A percentile compares a stretch with the other conserved stretches of the same genome.
phyloP scores from a whole-genome alignment of 2,888 invertebrate species.

The Malacosoma neustria region DNA sequence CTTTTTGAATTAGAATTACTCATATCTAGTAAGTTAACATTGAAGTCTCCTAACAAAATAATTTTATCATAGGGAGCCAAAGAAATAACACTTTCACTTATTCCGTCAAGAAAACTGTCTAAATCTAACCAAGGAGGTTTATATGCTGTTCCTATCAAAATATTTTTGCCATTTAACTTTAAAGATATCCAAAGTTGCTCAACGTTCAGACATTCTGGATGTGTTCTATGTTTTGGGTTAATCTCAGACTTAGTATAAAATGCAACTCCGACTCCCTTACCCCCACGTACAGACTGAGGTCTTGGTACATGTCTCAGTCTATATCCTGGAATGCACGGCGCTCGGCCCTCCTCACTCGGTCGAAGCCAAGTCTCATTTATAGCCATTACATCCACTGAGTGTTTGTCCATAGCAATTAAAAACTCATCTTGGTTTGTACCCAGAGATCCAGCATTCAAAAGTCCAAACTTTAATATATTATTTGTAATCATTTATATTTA shows the following conservation, averaged over 20 bases:
- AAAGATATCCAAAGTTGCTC: not conserved
- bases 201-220: not conserved
- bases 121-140: not conserved
- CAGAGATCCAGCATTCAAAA: conserved; percentile 16
- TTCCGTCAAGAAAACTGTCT: not conserved
- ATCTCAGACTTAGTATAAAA: too few species aligned
- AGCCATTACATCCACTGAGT: conserved; percentile 13
- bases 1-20: too few species aligned
- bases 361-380: conserved; percentile 19
- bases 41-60: conserved; percentile 2
- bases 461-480: conserved; percentile 10
- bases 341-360: conserved; percentile 13
- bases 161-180: not conserved
- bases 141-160: not conserved
- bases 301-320: conserved; percentile 12
- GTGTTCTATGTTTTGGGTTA: too few species aligned
- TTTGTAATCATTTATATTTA: too few species aligned
- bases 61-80: not conserved
- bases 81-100: not conserved
- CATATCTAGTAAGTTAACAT: conserved; percentile 1
- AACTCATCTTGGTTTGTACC: conserved; percentile 14
- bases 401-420: conserved; percentile 7
- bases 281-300: conserved; percentile 1
- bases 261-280: too few species aligned
- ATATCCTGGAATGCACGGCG: conserved; percentile 15